phyloP scores from a whole-genome alignment of 2,888 invertebrate species.

The Physocephala rufipes region DNA sequence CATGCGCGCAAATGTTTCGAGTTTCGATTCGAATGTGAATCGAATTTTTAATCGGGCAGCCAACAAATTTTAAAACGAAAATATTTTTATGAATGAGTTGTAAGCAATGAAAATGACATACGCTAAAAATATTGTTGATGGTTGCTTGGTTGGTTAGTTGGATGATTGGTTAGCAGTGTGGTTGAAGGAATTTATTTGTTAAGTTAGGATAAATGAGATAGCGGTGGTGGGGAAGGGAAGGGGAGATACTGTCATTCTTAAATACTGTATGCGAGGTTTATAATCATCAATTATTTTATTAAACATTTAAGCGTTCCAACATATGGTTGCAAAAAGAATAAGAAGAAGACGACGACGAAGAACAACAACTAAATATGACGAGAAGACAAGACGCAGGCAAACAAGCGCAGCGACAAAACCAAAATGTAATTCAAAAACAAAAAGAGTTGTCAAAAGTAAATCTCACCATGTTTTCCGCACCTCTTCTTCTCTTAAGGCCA shows the following conservation, averaged over 20 bases:
- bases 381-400: not conserved
- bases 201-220: no score
- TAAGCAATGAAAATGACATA: not conserved
- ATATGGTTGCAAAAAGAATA: not conserved
- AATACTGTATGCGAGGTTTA: slow-evolving; percentile 12
- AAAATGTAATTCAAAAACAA: no score
- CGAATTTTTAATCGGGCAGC: slow-evolving; percentile 32
- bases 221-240: not conserved
- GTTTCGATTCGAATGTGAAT: slow-evolving; percentile 22
- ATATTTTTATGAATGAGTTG: slow-evolving; percentile 36
- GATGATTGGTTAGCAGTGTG: not conserved
- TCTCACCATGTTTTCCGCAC: slow-evolving; percentile 31
- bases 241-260: no score
- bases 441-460: slow-evolving; percentile 33
- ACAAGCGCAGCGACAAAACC: slow-evolving; percentile 8
- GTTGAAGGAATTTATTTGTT: not conserved
- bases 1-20: slow-evolving; percentile 17
- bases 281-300: slow-evolving; percentile 32
- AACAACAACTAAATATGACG: not conserved
- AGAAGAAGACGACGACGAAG: not conserved
- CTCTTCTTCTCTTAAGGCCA: slow-evolving; percentile 20
- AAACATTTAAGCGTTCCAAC: slow-evolving; percentile 13
- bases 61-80: slow-evolving; percentile 27
- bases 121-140: not conserved
- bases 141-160: not conserved